Evolutionary conservation across 1,140 invertebrate species (phyloP).

Genomic region (Zelostemma sp.): DNA sequence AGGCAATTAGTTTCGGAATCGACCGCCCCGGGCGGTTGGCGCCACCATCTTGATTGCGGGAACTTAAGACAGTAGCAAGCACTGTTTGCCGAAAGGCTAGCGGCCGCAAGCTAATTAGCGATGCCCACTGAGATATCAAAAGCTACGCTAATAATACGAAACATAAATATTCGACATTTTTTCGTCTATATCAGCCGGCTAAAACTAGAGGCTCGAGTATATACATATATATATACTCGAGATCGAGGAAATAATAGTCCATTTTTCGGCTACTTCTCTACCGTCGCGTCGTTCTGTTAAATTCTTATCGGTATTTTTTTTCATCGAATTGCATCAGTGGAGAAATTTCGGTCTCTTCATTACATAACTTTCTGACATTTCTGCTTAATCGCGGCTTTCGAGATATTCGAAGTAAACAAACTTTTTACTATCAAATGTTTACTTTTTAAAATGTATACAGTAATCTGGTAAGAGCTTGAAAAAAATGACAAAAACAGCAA

Average conservation of each 20-base stretch:
- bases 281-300: not conserved
- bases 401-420: not conserved
- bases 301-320: constrained; percentile 10
- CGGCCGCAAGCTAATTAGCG: constrained; percentile 68
- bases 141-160: constrained; percentile 68
- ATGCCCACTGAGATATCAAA: constrained; percentile 68
- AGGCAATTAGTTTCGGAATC: constrained; percentile 70
- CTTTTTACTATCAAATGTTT: no score
- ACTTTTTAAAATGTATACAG: no score
- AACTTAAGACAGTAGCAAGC: constrained; percentile 67
- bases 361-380: constrained; percentile 1
- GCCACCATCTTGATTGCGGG: constrained; percentile 69
- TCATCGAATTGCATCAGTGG: no score
- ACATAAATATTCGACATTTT: constrained; percentile 69
- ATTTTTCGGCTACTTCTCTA: constrained; percentile 4
- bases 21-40: constrained; percentile 66
- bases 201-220: not conserved
- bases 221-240: no score
- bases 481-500: no score
- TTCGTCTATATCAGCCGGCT: constrained; percentile 48
- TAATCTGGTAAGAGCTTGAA: no score
- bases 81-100: constrained; percentile 68
- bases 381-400: not conserved
- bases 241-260: no score
- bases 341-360: not conserved